A percentile compares a stretch with the other conserved stretches of the same genome.
Evolutionary conservation across 2,797 vertebrate species (phyloP).

Genomic region (Gadopsis bispinosus): DNA sequence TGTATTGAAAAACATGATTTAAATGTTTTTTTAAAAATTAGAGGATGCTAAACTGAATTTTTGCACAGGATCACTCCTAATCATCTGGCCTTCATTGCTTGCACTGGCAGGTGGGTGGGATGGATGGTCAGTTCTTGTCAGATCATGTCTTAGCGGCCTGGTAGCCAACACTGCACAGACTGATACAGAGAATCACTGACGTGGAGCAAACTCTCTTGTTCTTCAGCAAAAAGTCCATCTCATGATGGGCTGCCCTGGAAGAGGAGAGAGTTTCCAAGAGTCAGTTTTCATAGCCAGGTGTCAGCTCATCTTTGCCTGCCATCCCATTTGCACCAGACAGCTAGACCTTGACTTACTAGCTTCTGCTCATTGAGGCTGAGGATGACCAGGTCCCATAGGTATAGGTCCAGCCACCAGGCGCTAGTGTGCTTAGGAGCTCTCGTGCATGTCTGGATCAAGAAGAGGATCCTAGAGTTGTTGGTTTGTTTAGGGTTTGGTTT

Average conservation of each 20-base stretch:
- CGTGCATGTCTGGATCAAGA: neutral
- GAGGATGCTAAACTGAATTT: neutral
- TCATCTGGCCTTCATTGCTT: neutral
- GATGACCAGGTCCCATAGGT: neutral
- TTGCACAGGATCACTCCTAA: neutral
- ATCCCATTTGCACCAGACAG: neutral
- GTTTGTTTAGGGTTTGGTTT: neutral
- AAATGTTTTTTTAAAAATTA: neutral
- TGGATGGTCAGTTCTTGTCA: neutral
- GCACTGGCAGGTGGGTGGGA: neutral
- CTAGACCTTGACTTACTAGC: neutral
- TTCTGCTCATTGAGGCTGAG: neutral
- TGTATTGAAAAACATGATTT: neutral
- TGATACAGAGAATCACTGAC: neutral
- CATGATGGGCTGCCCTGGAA: neutral
- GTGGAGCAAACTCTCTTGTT: neutral
- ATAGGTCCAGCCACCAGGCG: neutral
- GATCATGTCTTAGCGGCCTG: rapidly evolving
- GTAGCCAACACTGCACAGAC: neutral
- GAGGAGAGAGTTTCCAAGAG: neutral
- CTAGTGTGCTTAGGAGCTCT: neutral
- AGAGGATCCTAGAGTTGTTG: neutral
- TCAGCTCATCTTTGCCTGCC: slow-evolving; percentile 1
- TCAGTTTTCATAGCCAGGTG: neutral
- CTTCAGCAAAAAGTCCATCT: neutral